A percentile compares a stretch with the other conserved stretches of the same genome.
Evolutionary conservation across 2,888 invertebrate species (phyloP).

Genomic region (Eudemis profundana): DNA sequence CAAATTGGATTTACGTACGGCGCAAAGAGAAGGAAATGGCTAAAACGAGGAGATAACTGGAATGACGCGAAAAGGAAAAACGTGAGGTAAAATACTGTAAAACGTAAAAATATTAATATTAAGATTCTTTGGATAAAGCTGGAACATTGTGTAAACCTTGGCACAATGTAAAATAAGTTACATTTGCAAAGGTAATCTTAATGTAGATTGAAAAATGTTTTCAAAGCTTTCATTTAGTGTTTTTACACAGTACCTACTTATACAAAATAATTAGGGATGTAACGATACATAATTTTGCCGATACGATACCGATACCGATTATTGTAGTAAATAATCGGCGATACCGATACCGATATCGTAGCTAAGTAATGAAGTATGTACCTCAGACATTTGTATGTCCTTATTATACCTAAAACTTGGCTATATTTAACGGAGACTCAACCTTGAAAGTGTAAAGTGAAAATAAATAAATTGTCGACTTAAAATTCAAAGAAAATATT

Average conservation of each 20-base stretch:
- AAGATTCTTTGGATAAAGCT: slow-evolving; percentile 29
- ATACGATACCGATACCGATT: too few species aligned
- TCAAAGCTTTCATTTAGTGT: background rate
- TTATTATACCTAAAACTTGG: too few species aligned
- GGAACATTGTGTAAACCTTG: slow-evolving; percentile 6
- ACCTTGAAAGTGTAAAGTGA: too few species aligned
- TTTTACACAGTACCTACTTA: background rate
- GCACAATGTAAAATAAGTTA: slow-evolving; percentile 14
- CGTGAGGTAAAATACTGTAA: slow-evolving; percentile 33
- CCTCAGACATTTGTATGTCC: too few species aligned
- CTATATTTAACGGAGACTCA: too few species aligned
- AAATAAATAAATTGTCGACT: too few species aligned
- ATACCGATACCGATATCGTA: too few species aligned
- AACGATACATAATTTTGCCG: too few species aligned
- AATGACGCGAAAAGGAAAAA: slow-evolving; percentile 32
- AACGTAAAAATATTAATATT: slow-evolving; percentile 37
- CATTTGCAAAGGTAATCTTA: slow-evolving; percentile 20
- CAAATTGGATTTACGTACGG: slow-evolving; percentile 40
- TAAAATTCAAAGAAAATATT: too few species aligned
- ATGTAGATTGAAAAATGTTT: slow-evolving; percentile 19
- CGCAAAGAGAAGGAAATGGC: slow-evolving; percentile 35
- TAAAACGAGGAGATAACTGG: slow-evolving; percentile 30
- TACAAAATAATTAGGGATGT: too few species aligned
- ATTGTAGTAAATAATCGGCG: too few species aligned
- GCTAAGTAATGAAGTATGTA: too few species aligned